Evolutionary conservation across 2,797 vertebrate genomes (phyloP).

Genomic region (Rhynchotus rufescens): DNA sequence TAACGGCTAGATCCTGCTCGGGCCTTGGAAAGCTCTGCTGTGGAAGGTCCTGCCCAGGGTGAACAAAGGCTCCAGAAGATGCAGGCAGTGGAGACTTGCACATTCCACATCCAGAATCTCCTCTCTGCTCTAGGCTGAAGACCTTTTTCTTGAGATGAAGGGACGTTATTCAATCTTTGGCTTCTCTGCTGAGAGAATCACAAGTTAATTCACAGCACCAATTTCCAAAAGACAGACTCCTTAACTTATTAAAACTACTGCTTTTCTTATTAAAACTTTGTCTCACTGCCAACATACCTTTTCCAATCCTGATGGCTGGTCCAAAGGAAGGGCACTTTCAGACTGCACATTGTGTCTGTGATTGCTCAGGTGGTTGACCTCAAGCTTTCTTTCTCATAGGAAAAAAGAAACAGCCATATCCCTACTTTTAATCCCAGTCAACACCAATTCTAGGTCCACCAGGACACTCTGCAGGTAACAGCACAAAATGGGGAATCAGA

Average conservation of each 20-base stretch:
- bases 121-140: neutral
- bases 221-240: neutral
- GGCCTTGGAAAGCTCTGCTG: neutral
- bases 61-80: neutral
- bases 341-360: neutral
- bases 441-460: neutral
- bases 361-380: neutral
- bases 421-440: neutral
- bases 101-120: neutral
- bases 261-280: neutral
- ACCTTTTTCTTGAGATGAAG: neutral
- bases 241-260: neutral
- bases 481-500: neutral
- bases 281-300: neutral
- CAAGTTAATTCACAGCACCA: neutral
- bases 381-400: neutral
- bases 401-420: neutral
- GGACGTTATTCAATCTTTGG: neutral
- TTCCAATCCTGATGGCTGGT: neutral
- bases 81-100: fast-evolving
- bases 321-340: neutral
- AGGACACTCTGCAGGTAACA: neutral
- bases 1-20: neutral
- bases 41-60: fast-evolving
- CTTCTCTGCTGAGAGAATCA: neutral